phyloP scores from a whole-genome alignment of 2,113 vertebrate species.

The Fregetta grallaria region DNA sequence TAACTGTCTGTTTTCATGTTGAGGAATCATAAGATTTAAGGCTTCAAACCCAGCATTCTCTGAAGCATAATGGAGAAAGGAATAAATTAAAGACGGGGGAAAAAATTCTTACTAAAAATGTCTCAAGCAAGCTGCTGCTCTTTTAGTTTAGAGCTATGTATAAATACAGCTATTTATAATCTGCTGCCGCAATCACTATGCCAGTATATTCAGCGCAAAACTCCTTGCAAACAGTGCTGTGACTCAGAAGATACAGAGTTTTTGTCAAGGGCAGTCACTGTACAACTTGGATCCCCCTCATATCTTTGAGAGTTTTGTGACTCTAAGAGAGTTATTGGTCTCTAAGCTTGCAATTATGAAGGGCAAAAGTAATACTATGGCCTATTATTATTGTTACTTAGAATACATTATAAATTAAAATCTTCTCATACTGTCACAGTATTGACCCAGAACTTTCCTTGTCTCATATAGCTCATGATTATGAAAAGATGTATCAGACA shows the following conservation, averaged over 20 bases:
- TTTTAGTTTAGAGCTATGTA: slow-evolving; percentile 45
- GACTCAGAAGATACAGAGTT: slow-evolving; percentile 24
- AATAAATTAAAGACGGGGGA: slow-evolving; percentile 8
- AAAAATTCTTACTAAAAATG: slow-evolving; percentile 23
- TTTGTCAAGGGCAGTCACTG: slow-evolving; percentile 1
- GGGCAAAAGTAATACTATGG: not conserved
- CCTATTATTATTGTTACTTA: not conserved
- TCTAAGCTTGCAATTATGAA: not conserved
- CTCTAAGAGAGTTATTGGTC: not conserved
- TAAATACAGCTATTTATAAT: slow-evolving; percentile 57
- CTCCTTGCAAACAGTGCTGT: slow-evolving; percentile 4
- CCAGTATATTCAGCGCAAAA: slow-evolving; percentile 33
- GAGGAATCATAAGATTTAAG: slow-evolving; percentile 40
- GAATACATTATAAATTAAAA: not conserved
- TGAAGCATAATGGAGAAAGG: slow-evolving; percentile 33
- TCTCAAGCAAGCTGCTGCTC: slow-evolving; percentile 23
- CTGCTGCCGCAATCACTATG: slow-evolving; percentile 45
- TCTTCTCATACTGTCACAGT: not conserved
- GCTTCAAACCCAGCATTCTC: not conserved
- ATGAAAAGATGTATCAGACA: not conserved
- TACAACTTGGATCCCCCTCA: not conserved
- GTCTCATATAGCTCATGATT: not conserved
- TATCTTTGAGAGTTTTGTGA: not conserved
- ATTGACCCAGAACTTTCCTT: not conserved
- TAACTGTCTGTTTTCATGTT: slow-evolving; percentile 35